These are phyloP conservation scores for Pteruthius melanotis DNA, from an alignment of 2,113 vertebrate species.

Conservation along the genomic window DNA sequence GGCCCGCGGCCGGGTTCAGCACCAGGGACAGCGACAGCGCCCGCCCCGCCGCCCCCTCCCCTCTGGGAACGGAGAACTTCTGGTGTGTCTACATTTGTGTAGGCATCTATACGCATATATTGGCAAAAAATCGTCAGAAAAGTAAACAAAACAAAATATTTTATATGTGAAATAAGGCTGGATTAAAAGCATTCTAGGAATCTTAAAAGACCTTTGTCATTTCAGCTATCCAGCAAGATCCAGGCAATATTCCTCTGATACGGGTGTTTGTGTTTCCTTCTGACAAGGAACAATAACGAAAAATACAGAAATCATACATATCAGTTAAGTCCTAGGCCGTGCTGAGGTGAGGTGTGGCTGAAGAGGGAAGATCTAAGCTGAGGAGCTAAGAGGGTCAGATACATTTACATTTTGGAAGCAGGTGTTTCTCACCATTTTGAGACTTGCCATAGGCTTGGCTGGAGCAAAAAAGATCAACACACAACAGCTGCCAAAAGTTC, in stretches of 20 bases:
- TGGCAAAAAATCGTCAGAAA: neutral
- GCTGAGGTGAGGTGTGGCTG: neutral
- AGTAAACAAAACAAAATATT: neutral
- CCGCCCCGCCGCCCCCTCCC: rapidly evolving
- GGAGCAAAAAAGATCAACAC: neutral
- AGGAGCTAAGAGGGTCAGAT: neutral
- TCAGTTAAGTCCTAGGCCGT: neutral
- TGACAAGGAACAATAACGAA: neutral
- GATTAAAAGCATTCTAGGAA: neutral
- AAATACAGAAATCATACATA: neutral
- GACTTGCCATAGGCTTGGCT: neutral
- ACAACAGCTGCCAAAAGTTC: neutral
- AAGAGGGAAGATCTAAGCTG: neutral
- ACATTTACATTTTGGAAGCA: neutral
- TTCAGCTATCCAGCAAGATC: neutral
- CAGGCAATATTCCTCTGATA: neutral
- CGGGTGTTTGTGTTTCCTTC: neutral
- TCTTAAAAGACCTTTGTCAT: neutral
- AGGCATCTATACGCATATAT: rapidly evolving
- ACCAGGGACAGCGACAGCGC: neutral
- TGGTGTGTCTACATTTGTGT: rapidly evolving
- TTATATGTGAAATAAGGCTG: neutral
- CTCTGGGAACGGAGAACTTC: rapidly evolving
- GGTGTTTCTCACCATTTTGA: slow-evolving; percentile 75
- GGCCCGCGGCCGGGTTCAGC: neutral